phyloP scores from a whole-genome alignment of 2,888 invertebrate genomes.

The Brachyptera risi region DNA sequence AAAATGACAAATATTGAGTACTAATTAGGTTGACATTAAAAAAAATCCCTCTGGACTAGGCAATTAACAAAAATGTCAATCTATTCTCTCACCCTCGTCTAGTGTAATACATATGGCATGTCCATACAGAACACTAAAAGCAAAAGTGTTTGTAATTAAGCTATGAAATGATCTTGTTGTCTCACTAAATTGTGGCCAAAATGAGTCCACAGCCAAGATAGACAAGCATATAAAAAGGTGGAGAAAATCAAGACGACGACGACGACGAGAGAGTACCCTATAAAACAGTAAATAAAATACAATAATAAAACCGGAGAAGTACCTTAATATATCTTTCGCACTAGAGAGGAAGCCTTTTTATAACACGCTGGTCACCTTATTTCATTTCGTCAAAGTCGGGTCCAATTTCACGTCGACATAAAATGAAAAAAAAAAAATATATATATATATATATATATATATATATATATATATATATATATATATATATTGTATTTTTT shows the following conservation, averaged over 20 bases:
- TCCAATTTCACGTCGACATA: conserved; percentile 16
- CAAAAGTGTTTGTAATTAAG: background rate
- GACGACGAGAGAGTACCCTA: conserved; percentile 8
- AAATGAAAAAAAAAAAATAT: no score
- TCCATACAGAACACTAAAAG: no score
- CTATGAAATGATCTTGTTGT: no score
- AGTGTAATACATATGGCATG: no score
- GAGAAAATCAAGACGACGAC: conserved; percentile 1
- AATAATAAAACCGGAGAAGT: conserved; percentile 12
- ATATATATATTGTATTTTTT: no score
- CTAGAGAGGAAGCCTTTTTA: background rate
- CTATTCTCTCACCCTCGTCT: background rate
- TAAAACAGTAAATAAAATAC: conserved; percentile 19
- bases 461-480: no score
- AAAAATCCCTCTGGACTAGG: background rate
- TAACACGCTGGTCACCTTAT: conserved; percentile 5
- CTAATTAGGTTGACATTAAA: conserved; percentile 1
- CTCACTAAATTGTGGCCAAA: background rate
- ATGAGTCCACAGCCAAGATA: no score
- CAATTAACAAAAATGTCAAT: conserved; percentile 4
- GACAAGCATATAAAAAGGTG: background rate
- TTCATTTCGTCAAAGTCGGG: conserved; percentile 15
- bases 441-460: no score
- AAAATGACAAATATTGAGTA: no score
- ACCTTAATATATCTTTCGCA: conserved; percentile 1